These are phyloP conservation scores for Triplophysa yarkandensis DNA, from an alignment of 2,797 vertebrate species.

Conservation along the genomic window DNA sequence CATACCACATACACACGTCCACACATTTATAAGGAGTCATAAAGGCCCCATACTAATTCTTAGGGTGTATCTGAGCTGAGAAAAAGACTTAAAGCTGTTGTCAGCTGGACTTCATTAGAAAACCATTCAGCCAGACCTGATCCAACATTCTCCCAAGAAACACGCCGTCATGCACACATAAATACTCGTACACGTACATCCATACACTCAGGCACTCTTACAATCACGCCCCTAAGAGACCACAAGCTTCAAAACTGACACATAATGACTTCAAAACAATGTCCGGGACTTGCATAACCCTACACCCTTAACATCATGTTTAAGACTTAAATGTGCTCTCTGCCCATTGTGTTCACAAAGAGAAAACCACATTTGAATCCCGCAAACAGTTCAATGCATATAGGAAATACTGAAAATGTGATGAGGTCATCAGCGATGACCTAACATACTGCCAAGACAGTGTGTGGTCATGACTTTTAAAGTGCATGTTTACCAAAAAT, in stretches of 20 bases:
- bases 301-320: conserved; percentile 8
- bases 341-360: conserved; percentile 2
- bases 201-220: conserved; percentile 29
- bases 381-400: neutral
- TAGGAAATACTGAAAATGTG: conserved; percentile 20
- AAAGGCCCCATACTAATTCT: conserved; percentile 26
- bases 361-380: conserved; percentile 14
- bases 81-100: conserved; percentile 22
- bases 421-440: conserved; percentile 53
- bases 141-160: conserved; percentile 62
- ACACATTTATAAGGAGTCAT: neutral
- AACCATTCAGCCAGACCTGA: conserved; percentile 61
- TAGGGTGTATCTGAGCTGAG: conserved; percentile 27
- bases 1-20: conserved; percentile 6
- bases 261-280: conserved; percentile 37
- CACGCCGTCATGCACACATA: conserved; percentile 37
- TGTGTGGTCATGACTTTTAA: conserved; percentile 70
- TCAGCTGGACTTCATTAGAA: conserved; percentile 56
- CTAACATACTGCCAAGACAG: conserved; percentile 41
- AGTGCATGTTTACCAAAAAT: too few relatives aligned
- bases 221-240: conserved; percentile 35
- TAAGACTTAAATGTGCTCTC: neutral
- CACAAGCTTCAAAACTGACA: conserved; percentile 14
- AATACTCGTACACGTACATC: conserved; percentile 16
- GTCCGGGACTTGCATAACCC: neutral